These are phyloP conservation scores for Diabrotica virgifera DNA, from an alignment of 1,140 invertebrate species.

Conservation along the genomic window DNA sequence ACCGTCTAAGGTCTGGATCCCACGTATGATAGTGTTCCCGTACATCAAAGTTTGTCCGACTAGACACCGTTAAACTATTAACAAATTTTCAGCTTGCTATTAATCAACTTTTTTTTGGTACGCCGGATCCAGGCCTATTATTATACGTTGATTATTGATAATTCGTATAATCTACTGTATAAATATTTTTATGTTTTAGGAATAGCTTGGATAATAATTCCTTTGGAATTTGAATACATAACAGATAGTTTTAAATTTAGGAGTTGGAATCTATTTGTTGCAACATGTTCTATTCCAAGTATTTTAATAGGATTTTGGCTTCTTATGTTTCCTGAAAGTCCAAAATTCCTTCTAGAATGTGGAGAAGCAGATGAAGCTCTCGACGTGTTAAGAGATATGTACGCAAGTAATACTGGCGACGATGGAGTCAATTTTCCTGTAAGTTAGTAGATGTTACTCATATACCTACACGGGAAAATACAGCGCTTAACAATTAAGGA, in stretches of 20 bases:
- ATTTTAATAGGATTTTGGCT: constrained; percentile 64
- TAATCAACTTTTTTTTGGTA: too few species aligned
- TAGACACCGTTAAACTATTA: too few species aligned
- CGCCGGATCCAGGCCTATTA: too few species aligned
- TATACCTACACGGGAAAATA: too few species aligned
- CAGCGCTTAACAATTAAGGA: too few species aligned
- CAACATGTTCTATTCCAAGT: constrained; percentile 64
- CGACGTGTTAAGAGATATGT: constrained; percentile 65
- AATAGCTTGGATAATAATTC: constrained; percentile 72
- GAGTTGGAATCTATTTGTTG: constrained; percentile 74
- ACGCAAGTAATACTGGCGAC: constrained; percentile 66
- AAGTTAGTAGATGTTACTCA: constrained; percentile 35
- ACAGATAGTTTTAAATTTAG: constrained; percentile 60
- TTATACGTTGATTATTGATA: too few species aligned
- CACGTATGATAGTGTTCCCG: too few species aligned
- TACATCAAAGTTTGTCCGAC: too few species aligned
- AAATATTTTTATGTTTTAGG: constrained; percentile 49
- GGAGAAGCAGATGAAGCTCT: constrained; percentile 71
- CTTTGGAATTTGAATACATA: constrained; percentile 58
- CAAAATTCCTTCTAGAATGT: constrained; percentile 77
- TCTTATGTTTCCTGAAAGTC: constrained; percentile 79
- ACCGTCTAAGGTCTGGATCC: too few species aligned
- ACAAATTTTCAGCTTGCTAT: too few species aligned
- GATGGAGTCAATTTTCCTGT: constrained; percentile 65
- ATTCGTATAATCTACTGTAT: neutral